phyloP scores from a whole-genome alignment of 2,113 vertebrate species.

The Micronycteris hirsuta region DNA sequence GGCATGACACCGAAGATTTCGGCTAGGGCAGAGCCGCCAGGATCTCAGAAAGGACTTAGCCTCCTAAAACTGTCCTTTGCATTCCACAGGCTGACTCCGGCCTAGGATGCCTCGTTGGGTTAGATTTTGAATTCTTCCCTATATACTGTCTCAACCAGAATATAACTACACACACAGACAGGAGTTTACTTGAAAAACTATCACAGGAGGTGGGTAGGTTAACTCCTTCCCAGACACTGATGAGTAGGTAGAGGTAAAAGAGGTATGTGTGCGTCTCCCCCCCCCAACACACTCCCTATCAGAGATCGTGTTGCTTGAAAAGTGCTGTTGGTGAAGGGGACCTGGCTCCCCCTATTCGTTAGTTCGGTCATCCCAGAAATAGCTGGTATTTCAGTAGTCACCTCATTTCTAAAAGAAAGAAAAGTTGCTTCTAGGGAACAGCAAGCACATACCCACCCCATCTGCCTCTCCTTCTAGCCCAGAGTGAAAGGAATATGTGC shows the following conservation, averaged over 20 bases:
- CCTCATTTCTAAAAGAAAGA: conserved; percentile 31
- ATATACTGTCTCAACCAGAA: background rate
- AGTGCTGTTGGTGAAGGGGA: background rate
- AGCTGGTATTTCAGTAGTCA: background rate
- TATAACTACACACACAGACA: background rate
- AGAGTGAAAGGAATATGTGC: background rate
- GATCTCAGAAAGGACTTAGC: background rate
- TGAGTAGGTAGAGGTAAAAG: background rate
- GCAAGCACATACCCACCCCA: background rate
- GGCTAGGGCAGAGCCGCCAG: background rate
- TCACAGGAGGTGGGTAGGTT: background rate
- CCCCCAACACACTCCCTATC: background rate
- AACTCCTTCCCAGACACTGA: background rate
- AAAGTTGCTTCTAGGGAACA: background rate
- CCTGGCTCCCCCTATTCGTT: background rate
- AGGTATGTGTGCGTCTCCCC: background rate
- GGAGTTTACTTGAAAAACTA: background rate
- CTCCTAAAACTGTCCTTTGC: background rate
- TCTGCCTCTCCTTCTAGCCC: background rate
- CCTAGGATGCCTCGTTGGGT: background rate
- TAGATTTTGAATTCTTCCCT: background rate
- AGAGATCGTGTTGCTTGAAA: background rate
- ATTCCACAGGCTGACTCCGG: background rate
- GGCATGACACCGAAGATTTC: background rate
- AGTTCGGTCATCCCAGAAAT: background rate